Percentiles rank a stretch among this genome's conserved stretches.
phyloP scores from a whole-genome alignment of 2,888 invertebrate genomes.

The Monochamus alternatus region DNA sequence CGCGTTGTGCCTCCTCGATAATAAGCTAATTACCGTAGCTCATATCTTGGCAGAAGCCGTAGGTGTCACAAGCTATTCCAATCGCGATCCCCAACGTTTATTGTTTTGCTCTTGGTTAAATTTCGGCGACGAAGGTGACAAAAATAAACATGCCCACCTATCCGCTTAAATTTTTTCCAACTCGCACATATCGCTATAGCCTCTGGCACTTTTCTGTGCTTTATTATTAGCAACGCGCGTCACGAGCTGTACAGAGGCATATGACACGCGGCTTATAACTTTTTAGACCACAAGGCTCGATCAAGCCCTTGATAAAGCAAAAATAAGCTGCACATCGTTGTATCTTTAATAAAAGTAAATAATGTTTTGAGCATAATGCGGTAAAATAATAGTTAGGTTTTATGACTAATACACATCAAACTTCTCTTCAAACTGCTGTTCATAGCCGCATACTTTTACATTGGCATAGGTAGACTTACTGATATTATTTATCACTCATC shows the following conservation, averaged over 20 bases:
- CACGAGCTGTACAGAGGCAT: neutral
- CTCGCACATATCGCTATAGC: slow-evolving; percentile 18
- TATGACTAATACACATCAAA: too few species aligned
- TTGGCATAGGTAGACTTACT: too few species aligned
- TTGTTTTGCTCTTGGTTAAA: slow-evolving; percentile 21
- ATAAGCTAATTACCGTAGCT: slow-evolving; percentile 12
- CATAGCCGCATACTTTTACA: too few species aligned
- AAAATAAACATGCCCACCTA: slow-evolving; percentile 38
- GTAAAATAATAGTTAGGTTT: too few species aligned
- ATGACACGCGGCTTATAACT: too few species aligned
- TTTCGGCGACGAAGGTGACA: slow-evolving; percentile 29
- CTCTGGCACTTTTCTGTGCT: slow-evolving; percentile 32
- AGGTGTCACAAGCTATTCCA: slow-evolving; percentile 15
- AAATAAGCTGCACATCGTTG: too few species aligned
- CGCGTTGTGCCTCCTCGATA: neutral
- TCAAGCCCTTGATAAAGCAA: too few species aligned
- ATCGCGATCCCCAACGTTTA: slow-evolving; percentile 22
- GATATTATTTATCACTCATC: too few species aligned
- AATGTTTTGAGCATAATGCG: too few species aligned
- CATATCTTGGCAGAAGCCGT: slow-evolving; percentile 15
- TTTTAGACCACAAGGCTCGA: too few species aligned
- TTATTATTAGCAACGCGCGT: slow-evolving; percentile 34
- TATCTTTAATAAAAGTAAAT: too few species aligned
- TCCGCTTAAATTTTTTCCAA: slow-evolving; percentile 31
- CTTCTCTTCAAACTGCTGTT: too few species aligned